A percentile compares a stretch with the other conserved stretches of the same genome.
phyloP scores from a whole-genome alignment of 2,797 vertebrate species.

The Saxicola maurus region DNA sequence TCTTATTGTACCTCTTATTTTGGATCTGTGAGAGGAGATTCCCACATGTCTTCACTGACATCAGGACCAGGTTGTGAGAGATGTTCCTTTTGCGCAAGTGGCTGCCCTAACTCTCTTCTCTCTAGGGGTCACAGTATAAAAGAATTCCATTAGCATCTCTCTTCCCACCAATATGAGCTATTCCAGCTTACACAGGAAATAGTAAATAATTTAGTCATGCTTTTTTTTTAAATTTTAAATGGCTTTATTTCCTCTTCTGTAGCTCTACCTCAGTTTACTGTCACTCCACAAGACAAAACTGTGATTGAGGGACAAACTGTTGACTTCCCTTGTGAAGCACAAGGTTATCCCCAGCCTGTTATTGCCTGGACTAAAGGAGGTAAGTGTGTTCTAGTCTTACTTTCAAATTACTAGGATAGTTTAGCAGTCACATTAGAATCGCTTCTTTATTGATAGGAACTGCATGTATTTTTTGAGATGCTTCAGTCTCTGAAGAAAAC shows the following conservation, averaged over 20 bases:
- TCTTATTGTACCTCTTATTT: not conserved
- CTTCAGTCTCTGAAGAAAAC: not conserved
- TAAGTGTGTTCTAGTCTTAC: constrained; percentile 10
- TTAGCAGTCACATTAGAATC: not conserved
- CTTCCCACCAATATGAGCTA: not conserved
- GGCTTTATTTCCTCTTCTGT: not conserved
- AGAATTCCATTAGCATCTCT: not conserved
- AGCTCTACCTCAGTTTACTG: constrained; percentile 91
- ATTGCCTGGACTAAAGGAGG: constrained; percentile 96
- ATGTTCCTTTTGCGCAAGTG: not conserved
- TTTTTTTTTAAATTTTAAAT: not conserved
- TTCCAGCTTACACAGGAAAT: not conserved
- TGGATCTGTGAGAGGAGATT: not conserved
- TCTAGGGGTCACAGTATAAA: not conserved
- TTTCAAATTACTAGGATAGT: not conserved
- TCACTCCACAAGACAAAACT: constrained; percentile 88
- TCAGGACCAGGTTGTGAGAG: not conserved
- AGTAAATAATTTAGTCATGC: rapidly evolving
- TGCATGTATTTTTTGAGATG: not conserved
- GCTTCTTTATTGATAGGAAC: not conserved
- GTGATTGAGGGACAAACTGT: constrained; percentile 91
- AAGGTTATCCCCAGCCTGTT: constrained; percentile 88
- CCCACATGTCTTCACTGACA: not conserved
- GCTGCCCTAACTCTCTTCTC: not conserved
- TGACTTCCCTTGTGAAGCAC: constrained; percentile 92